Evolutionary conservation across 1,140 invertebrate genomes (phyloP).

Genomic region (Streblospio benedicti): DNA sequence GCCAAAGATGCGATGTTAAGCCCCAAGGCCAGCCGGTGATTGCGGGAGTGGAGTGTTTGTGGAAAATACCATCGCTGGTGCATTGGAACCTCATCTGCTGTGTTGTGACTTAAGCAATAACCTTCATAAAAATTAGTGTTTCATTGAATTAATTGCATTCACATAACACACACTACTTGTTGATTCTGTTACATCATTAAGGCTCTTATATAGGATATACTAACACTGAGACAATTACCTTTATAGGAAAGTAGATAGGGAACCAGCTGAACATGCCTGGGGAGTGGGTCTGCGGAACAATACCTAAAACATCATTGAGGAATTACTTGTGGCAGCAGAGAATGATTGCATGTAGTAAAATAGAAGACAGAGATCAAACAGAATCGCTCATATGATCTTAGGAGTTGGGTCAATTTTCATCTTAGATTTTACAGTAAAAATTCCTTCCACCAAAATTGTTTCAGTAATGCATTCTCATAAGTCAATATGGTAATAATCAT

Average conservation of each 20-base stretch:
- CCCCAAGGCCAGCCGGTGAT: too few relatives aligned
- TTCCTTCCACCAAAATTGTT: too few relatives aligned
- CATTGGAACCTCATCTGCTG: neutral
- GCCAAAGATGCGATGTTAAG: too few relatives aligned
- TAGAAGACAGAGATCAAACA: too few relatives aligned
- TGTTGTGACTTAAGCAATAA: neutral
- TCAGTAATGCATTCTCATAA: too few relatives aligned
- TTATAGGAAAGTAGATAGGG: slow-evolving; percentile 84
- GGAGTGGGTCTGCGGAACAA: slow-evolving; percentile 77
- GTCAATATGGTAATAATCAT: too few relatives aligned
- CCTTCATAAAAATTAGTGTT: neutral
- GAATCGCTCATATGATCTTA: too few relatives aligned
- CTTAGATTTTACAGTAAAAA: neutral
- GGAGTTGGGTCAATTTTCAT: too few relatives aligned
- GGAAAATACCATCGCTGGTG: neutral
- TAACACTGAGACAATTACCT: too few relatives aligned
- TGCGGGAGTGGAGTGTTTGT: neutral
- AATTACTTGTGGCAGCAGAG: too few relatives aligned
- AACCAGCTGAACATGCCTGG: slow-evolving; percentile 95
- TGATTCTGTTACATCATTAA: neutral
- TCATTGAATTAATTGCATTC: neutral
- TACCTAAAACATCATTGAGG: slow-evolving; percentile 50
- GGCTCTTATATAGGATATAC: too few relatives aligned
- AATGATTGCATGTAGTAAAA: too few relatives aligned
- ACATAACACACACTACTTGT: neutral